Evolutionary conservation across 2,888 invertebrate species (phyloP).

Genomic region (Scaeva pyrastri): DNA sequence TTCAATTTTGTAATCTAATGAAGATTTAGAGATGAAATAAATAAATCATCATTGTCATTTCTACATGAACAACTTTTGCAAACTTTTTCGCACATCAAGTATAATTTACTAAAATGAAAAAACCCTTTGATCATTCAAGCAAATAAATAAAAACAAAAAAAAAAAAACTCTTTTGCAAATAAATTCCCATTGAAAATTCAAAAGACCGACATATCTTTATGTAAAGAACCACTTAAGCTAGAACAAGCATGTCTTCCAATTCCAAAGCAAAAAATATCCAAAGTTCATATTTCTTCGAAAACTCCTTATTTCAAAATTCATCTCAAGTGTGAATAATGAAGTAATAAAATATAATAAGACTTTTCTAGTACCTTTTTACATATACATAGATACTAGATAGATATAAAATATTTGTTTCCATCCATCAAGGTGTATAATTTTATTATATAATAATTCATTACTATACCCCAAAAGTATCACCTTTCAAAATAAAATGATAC

Average conservation of each 20-base stretch:
- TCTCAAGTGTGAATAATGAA: neutral
- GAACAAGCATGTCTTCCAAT: too few species aligned
- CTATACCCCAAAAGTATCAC: neutral
- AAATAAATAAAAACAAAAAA: neutral
- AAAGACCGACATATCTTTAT: neutral
- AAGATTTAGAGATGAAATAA: too few species aligned
- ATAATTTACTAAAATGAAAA: neutral
- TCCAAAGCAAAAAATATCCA: slow-evolving; percentile 8
- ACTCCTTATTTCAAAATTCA: neutral
- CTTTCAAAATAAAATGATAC: neutral
- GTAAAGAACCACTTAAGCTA: too few species aligned
- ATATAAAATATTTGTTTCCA: too few species aligned
- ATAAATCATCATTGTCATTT: too few species aligned
- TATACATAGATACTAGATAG: too few species aligned
- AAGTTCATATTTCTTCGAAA: neutral
- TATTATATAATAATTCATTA: neutral
- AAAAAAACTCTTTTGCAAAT: neutral
- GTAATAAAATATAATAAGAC: neutral
- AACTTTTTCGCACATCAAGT: too few species aligned
- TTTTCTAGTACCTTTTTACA: neutral
- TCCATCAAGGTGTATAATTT: too few species aligned
- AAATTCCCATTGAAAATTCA: neutral
- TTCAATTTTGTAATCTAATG: too few species aligned
- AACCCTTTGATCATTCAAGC: slow-evolving; percentile 7
- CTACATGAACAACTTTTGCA: too few species aligned